These are phyloP conservation scores for Pachymerium ferrugineum DNA, from an alignment of 2,888 invertebrate genomes.

Conservation along the genomic window DNA sequence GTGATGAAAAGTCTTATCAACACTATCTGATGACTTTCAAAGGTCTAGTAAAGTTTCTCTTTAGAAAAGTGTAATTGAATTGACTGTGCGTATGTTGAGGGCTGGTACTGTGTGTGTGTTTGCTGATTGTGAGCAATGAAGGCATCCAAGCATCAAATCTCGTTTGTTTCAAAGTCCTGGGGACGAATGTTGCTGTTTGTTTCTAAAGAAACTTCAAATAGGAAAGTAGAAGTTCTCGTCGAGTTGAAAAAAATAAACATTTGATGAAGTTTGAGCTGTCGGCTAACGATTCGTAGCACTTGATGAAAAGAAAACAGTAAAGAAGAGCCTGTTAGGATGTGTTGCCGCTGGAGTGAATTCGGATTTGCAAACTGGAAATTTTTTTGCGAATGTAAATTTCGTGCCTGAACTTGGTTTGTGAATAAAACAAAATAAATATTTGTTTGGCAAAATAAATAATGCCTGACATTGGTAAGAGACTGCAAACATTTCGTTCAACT, in stretches of 20 bases:
- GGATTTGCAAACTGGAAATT: no score
- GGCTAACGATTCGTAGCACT: not conserved
- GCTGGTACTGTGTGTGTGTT: not conserved
- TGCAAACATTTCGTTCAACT: no score
- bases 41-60: conserved; percentile 11
- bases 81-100: not conserved
- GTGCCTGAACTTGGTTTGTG: no score
- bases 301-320: not conserved
- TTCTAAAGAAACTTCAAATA: not conserved
- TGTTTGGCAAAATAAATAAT: no score
- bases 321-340: no score
- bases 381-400: no score
- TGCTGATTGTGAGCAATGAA: conserved; percentile 1
- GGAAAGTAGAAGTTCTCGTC: no score
- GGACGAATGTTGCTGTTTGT: conserved; percentile 7
- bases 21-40: not conserved
- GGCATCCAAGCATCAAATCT: not conserved
- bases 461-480: no score
- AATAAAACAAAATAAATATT: no score
- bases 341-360: not conserved
- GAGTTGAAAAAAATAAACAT: not conserved
- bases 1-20: not conserved
- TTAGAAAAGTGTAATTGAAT: conserved; percentile 14
- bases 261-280: not conserved
- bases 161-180: not conserved